Conservation (phyloP, 2,113 vertebrate genomes). For the Rhabdomys dilectus region DNA sequence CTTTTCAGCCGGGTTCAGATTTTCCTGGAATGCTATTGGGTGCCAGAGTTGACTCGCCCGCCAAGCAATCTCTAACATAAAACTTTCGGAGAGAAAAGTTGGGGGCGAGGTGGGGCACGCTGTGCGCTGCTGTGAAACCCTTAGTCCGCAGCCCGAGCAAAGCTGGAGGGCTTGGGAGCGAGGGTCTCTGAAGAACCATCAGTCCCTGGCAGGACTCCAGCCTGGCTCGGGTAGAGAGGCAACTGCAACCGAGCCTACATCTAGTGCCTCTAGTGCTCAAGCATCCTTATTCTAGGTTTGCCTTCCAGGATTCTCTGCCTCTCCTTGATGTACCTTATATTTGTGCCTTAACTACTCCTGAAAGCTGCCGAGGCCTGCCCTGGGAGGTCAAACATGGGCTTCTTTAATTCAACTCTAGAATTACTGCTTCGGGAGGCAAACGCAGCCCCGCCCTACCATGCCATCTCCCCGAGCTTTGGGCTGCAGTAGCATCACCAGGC, state of each 20-base stretch:
- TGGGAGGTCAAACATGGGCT: not conserved
- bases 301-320: not conserved
- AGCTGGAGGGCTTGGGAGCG: not conserved
- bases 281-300: not conserved
- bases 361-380: not conserved
- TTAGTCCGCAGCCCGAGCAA: not conserved
- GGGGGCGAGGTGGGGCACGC: not conserved
- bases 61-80: not conserved
- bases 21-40: slow-evolving; percentile 18
- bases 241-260: not conserved
- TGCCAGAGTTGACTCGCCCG: not conserved
- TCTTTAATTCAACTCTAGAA: not conserved
- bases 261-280: not conserved
- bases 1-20: not conserved
- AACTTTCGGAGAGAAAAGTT: slow-evolving; percentile 8
- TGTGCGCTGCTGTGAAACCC: not conserved
- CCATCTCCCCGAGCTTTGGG: not conserved
- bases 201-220: not conserved
- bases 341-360: not conserved
- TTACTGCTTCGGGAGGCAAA: not conserved
- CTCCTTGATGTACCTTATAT: not conserved
- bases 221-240: not conserved
- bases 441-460: not conserved
- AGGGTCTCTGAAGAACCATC: not conserved
- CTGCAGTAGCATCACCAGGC: not conserved